These are phyloP conservation scores for Lepidothrix coronata DNA, from an alignment of 2,113 vertebrate species.

Conservation along the genomic window DNA sequence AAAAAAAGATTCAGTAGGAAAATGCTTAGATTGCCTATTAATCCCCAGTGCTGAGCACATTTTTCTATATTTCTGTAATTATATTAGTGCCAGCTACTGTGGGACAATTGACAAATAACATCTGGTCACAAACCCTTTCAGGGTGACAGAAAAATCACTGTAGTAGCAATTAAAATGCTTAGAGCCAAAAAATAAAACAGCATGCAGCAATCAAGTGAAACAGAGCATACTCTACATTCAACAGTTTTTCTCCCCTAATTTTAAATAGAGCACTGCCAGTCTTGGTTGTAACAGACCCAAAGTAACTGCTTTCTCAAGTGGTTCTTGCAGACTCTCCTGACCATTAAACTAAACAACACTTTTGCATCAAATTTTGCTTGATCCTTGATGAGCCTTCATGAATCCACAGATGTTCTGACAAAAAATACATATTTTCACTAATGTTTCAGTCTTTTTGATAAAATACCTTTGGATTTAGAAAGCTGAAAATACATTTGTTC, in stretches of 20 bases:
- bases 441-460: not conserved
- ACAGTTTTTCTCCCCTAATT: not conserved
- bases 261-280: not conserved
- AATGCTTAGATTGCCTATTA: constrained; percentile 33
- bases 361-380: not conserved
- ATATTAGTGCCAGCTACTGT: constrained; percentile 44
- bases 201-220: not conserved
- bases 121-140: constrained; percentile 21
- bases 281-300: not conserved
- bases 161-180: constrained; percentile 4
- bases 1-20: constrained; percentile 32
- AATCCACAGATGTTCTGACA: not conserved
- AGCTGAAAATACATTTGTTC: not conserved
- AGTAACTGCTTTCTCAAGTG: not conserved
- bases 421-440: not conserved
- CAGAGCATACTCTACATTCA: not conserved
- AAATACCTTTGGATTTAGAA: not conserved
- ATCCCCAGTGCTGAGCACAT: not conserved
- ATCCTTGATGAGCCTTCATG: not conserved
- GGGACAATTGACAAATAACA: constrained; percentile 59
- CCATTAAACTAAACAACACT: not conserved
- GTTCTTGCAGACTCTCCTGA: not conserved
- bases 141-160: not conserved
- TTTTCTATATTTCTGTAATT: constrained; percentile 35
- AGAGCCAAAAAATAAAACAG: not conserved